Evolutionary conservation across 2,888 invertebrate species (phyloP), one percentile per base, ranked within the genome.

Genomic region (Cyclophora punctaria): DNA sequence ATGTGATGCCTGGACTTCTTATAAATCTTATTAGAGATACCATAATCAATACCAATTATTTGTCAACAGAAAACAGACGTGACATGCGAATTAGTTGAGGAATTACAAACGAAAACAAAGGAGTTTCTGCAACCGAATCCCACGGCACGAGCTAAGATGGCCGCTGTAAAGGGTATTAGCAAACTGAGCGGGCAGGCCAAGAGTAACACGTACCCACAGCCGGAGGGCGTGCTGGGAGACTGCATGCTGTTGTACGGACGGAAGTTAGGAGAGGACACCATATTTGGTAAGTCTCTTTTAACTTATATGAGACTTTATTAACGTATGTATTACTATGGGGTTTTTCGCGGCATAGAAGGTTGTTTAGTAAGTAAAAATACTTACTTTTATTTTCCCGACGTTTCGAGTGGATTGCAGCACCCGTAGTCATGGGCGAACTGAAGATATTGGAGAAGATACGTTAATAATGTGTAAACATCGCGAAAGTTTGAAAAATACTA

Each of bases 81-180:
- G 52, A 98, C 98, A 58, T 95, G 95, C 71, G 98, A 98, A 83
- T 88, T 99, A 72, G 98, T 99, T 41, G 98, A 98, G 79, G 99
- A 99, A 73, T 87, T 99, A 64, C 97, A 99, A 82, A 88, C 94
- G 65, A 98, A 98, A 90, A 98, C 99, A 52, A 98, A 98, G 90
- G 99, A 99, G 89, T 99, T 96, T 83, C 92, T 99, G 45, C 99
- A 99, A 81, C 99, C 99, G 49, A 99, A 99, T 90, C 99, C 99
- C 51, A 98, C 96, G 56, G 96, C 96, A 7, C 90, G 97, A 52
- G 97, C 96, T 43, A 97, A 97, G 86, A 97, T 97, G 97, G 96
- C 96, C 4, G 96, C 96, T 51, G 96, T 97, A 42, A 97, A 96
- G 83, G 96, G 96, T 55, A 96, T 99, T 69, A 98, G 98, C 70